A percentile compares a stretch with the other conserved stretches of the same genome.
Conservation (phyloP, 92 coral and sea anemone species). For the Micromussa lordhowensis region DNA sequence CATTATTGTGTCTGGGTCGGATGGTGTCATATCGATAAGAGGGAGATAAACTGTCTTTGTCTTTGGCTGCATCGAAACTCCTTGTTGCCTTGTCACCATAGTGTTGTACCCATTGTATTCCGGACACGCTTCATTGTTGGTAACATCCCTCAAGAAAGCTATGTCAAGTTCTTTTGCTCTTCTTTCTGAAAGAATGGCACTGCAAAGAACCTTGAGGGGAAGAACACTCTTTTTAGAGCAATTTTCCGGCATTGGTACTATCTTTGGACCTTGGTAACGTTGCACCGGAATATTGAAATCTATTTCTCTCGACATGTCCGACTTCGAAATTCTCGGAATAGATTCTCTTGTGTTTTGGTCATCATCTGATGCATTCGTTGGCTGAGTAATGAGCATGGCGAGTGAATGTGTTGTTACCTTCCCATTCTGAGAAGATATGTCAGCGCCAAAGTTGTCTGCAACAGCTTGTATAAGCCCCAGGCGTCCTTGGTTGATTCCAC, state of each 20-base stretch:
- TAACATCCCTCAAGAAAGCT: constrained; percentile 47
- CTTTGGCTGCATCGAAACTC: constrained; percentile 47
- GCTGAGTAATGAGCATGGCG: constrained; percentile 66
- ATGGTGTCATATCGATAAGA: constrained; percentile 68
- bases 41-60: constrained; percentile 67
- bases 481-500: constrained; percentile 54
- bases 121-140: constrained; percentile 37
- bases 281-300: constrained; percentile 59
- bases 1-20: constrained; percentile 73
- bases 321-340: constrained; percentile 62
- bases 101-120: constrained; percentile 46
- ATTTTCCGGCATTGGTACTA: constrained; percentile 21
- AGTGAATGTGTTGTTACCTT: constrained; percentile 67
- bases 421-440: constrained; percentile 74
- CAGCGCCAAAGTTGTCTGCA: constrained; percentile 74
- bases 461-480: constrained; percentile 64
- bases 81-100: constrained; percentile 42
- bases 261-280: constrained; percentile 75
- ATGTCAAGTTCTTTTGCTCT: constrained; percentile 69
- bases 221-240: constrained; percentile 57
- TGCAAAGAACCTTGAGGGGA: constrained; percentile 73
- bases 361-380: constrained; percentile 44
- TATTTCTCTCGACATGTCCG: constrained; percentile 52
- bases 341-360: constrained; percentile 49
- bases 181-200: constrained; percentile 41